These are phyloP conservation scores for Drosophila varians DNA, from an alignment of 1,140 invertebrate species.

Conservation along the genomic window DNA sequence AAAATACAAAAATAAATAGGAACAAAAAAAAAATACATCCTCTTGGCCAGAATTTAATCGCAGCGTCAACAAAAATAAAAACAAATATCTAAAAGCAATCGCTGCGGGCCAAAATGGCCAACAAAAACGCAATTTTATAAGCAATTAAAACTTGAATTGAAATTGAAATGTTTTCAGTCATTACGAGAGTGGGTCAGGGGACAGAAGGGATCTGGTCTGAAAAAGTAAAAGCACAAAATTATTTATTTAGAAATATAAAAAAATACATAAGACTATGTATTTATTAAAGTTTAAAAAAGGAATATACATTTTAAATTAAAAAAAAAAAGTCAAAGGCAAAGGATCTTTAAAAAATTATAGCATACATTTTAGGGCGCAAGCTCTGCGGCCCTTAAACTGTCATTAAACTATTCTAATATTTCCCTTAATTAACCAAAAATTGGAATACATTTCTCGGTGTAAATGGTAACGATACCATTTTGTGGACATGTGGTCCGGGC, in stretches of 20 bases:
- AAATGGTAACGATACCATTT: slow-evolving; percentile 8
- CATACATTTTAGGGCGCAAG: too few relatives aligned
- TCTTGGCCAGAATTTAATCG: slow-evolving; percentile 18
- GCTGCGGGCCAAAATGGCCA: slow-evolving; percentile 3
- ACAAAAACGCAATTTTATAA: slow-evolving; percentile 65
- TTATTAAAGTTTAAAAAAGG: too few relatives aligned
- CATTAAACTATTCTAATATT: too few relatives aligned
- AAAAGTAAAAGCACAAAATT: too few relatives aligned
- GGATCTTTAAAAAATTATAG: too few relatives aligned
- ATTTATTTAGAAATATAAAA: too few relatives aligned
- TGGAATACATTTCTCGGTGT: not conserved
- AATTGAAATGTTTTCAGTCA: slow-evolving; percentile 57
- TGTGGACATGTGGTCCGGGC: slow-evolving; percentile 35
- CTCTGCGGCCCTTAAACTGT: too few relatives aligned
- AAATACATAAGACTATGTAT: too few relatives aligned
- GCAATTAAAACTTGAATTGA: slow-evolving; percentile 76
- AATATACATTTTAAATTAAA: too few relatives aligned
- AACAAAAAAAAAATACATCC: slow-evolving; percentile 3
- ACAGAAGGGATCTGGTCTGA: not conserved
- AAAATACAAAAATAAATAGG: not conserved
- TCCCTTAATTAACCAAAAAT: not conserved
- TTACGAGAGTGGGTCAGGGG: slow-evolving; percentile 5
- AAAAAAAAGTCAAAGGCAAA: too few relatives aligned
- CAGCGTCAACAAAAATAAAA: slow-evolving; percentile 1
- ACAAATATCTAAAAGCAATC: slow-evolving; percentile 30